A percentile compares a stretch with the other conserved stretches of the same genome.
phyloP scores from a whole-genome alignment of 2,113 vertebrate genomes.

The Vidua chalybeata region DNA sequence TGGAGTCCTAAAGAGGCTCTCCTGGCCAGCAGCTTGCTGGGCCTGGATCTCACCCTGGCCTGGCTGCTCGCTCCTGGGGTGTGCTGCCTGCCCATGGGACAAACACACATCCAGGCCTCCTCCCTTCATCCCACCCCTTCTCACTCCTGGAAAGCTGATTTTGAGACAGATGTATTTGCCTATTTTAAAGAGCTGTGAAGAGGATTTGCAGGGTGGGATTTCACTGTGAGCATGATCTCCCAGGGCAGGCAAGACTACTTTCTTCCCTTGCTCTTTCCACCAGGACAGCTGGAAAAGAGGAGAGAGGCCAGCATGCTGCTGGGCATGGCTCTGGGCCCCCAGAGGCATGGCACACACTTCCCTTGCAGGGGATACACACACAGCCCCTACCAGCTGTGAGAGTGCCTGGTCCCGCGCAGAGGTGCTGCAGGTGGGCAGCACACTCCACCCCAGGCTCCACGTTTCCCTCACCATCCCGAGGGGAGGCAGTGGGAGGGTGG shows the following conservation, averaged over 20 bases:
- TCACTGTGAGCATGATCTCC: not conserved
- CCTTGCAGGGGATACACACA: not conserved
- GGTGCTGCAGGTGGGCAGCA: not conserved
- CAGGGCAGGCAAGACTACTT: not conserved
- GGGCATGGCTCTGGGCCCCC: not conserved
- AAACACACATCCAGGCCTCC: not conserved
- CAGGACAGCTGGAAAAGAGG: not conserved
- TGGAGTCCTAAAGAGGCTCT: not conserved
- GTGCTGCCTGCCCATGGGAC: not conserved
- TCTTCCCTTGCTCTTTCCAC: not conserved
- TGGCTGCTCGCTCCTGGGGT: rapidly evolving
- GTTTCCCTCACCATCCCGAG: rapidly evolving
- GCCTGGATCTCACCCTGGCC: not conserved
- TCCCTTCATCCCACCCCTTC: not conserved
- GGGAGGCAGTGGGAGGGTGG: not conserved
- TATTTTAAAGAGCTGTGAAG: not conserved
- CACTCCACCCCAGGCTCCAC: not conserved
- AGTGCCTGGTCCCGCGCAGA: not conserved
- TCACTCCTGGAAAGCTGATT: not conserved
- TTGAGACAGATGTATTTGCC: not conserved
- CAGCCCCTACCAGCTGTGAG: not conserved
- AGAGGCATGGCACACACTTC: not conserved
- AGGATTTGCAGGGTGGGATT: not conserved
- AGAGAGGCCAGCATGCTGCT: not conserved
- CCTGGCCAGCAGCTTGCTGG: not conserved